These are phyloP conservation scores for Drosophila kuntzei DNA, from an alignment of 2,888 invertebrate species.

Conservation along the genomic window DNA sequence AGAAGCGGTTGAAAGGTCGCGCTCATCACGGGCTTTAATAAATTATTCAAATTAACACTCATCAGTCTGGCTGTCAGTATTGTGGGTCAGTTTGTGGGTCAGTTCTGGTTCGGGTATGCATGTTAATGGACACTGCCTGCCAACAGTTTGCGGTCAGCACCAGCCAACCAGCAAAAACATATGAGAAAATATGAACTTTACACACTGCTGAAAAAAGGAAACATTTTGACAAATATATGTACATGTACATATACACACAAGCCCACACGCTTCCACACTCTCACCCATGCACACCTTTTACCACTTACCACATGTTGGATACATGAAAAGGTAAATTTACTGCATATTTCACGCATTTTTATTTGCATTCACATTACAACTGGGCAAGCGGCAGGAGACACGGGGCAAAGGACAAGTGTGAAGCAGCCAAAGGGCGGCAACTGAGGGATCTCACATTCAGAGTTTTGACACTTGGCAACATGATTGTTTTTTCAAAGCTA, in stretches of 20 bases:
- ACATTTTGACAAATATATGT: constrained; percentile 41
- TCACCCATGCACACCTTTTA: constrained; percentile 12
- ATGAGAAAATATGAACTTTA: constrained; percentile 35
- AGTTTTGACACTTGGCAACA: constrained; percentile 79
- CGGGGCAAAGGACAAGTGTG: constrained; percentile 7
- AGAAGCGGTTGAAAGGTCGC: constrained; percentile 68
- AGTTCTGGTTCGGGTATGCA: constrained; percentile 21
- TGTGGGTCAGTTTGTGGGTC: constrained; percentile 35
- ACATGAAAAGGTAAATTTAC: constrained; percentile 64
- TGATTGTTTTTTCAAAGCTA: constrained; percentile 78
- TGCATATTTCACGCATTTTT: constrained; percentile 78
- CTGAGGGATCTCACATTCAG: constrained; percentile 43
- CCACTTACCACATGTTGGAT: constrained; percentile 41
- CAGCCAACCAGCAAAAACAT: constrained; percentile 46
- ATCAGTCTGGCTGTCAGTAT: constrained; percentile 44
- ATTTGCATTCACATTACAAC: constrained; percentile 61
- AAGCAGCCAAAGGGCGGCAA: neutral
- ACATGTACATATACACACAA: constrained; percentile 2
- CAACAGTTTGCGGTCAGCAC: constrained; percentile 77
- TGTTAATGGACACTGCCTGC: constrained; percentile 67
- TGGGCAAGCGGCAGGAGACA: constrained; percentile 4
- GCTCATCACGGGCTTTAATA: constrained; percentile 82
- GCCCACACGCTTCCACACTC: neutral
- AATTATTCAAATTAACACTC: constrained; percentile 84
- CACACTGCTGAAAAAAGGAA: constrained; percentile 36